phyloP scores from a whole-genome alignment of 2,113 vertebrate genomes.

The Dipodomys stephensi region DNA sequence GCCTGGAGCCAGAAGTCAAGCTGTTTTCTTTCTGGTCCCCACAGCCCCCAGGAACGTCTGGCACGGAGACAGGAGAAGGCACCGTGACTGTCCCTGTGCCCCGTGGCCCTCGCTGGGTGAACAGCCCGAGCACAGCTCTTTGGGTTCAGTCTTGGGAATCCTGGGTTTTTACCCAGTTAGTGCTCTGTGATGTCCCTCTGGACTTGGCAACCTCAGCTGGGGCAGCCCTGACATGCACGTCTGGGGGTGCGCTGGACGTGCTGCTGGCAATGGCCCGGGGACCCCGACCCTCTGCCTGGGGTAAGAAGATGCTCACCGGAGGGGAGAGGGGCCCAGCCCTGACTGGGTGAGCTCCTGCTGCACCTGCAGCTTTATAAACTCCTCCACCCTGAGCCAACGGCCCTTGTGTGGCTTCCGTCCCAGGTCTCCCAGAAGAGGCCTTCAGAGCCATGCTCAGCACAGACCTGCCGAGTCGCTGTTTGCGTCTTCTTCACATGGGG shows the following conservation, averaged over 20 bases:
- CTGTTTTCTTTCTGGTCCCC: not conserved
- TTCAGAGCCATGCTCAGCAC: not conserved
- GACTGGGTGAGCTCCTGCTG: no score
- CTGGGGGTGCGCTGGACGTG: no score
- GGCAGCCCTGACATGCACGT: no score
- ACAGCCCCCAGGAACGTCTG: not conserved
- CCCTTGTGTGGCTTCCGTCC: not conserved
- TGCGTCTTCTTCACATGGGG: not conserved
- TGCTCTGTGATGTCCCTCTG: rapidly evolving
- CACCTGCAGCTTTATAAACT: rapidly evolving
- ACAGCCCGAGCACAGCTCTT: rapidly evolving
- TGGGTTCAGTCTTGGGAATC: rapidly evolving
- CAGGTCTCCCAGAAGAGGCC: not conserved
- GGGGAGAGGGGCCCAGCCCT: no score
- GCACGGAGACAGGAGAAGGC: rapidly evolving
- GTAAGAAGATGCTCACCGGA: not conserved
- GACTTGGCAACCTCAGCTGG: not conserved
- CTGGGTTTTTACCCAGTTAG: no score
- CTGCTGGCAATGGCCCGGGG: no score
- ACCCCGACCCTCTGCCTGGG: not conserved
- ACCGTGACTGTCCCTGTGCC: rapidly evolving
- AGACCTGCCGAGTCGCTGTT: not conserved
- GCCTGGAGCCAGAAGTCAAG: not conserved
- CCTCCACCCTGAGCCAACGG: rapidly evolving
- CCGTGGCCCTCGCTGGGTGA: rapidly evolving